These are phyloP conservation scores for Sinodicranocentrus sp. DNA, from an alignment of 2,888 invertebrate genomes.

Conservation along the genomic window DNA sequence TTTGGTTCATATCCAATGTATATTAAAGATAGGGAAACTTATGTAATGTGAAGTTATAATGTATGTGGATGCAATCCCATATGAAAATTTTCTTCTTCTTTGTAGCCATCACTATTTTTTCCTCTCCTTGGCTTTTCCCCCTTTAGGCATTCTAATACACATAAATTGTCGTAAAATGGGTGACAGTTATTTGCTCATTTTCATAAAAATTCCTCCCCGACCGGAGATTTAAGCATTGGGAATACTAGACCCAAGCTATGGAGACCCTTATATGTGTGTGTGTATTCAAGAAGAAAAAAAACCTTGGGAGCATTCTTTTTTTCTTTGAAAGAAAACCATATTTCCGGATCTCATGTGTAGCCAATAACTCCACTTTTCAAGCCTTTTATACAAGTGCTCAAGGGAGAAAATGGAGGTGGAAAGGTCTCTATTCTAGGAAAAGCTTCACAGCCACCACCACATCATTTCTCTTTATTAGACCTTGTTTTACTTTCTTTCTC, in stretches of 20 bases:
- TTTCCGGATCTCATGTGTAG: constrained; percentile 43
- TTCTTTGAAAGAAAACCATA: constrained; percentile 24
- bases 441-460: background rate
- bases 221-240: constrained; percentile 49
- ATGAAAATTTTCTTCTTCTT: constrained; percentile 25
- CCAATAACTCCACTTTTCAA: constrained; percentile 28
- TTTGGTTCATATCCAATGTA: too few relatives aligned
- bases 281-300: background rate
- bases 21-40: background rate
- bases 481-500: constrained; percentile 33
- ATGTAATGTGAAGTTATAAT: too few relatives aligned
- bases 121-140: constrained; percentile 4
- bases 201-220: constrained; percentile 63
- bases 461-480: constrained; percentile 52
- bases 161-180: constrained; percentile 58
- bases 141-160: constrained; percentile 40
- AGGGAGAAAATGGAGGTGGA: constrained; percentile 1
- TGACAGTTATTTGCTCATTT: constrained; percentile 70
- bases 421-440: background rate
- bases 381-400: too few relatives aligned
- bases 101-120: constrained; percentile 29
- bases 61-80: too few relatives aligned
- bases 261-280: too few relatives aligned
- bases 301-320: background rate
- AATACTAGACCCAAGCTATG: too few relatives aligned